Evolutionary conservation across 1,140 invertebrate species (phyloP).

Genomic region (Piezodorus guildinii): DNA sequence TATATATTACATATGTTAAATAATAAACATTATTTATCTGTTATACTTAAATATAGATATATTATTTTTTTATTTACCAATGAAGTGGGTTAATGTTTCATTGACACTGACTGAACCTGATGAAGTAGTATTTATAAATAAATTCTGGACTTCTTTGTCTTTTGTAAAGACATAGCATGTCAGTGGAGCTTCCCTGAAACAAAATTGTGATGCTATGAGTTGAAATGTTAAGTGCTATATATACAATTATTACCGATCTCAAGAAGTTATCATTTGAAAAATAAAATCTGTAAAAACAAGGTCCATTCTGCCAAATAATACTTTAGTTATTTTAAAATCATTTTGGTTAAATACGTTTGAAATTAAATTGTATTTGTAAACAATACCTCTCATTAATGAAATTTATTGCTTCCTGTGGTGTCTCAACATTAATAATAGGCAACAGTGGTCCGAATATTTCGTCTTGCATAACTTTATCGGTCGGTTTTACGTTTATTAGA

Average conservation of each 20-base stretch:
- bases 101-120: conserved; percentile 80
- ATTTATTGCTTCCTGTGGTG: conserved; percentile 75
- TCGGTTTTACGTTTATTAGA: conserved; percentile 54
- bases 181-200: conserved; percentile 60
- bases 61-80: conserved; percentile 34
- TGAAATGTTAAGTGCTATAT: no score
- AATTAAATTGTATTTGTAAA: background rate
- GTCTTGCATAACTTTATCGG: conserved; percentile 75
- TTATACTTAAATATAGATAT: background rate
- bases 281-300: no score
- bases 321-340: no score
- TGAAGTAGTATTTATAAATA: conserved; percentile 63
- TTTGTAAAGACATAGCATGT: conserved; percentile 79
- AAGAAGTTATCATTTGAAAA: no score
- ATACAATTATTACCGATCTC: no score
- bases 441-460: conserved; percentile 94
- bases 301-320: no score
- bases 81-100: conserved; percentile 82
- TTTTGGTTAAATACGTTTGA: no score
- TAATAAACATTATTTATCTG: no score
- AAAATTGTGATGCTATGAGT: background rate
- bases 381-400: conserved; percentile 60
- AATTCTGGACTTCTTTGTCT: conserved; percentile 54
- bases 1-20: no score
- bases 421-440: conserved; percentile 70